Base-by-base conservation (phyloP, 2,888 invertebrate genomes). In the Cyclophora punctaria region DNA sequence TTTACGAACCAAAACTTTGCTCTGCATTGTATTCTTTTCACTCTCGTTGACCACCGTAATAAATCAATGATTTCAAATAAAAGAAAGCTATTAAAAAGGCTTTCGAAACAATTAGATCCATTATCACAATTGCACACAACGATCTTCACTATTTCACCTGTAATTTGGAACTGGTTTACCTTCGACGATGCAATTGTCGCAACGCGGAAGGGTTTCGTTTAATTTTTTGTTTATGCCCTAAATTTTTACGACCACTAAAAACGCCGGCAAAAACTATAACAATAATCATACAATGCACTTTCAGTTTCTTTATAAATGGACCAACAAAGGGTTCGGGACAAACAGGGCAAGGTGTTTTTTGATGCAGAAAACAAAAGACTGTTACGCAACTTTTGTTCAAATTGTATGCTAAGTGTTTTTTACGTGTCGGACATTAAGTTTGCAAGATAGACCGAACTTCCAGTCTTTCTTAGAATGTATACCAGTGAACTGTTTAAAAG, bases 101-200 rank as follows among this genome's bases (percentile, higher is more conserved):
- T 65, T 49, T 55, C 44, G 60, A 83, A 73, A 86, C 82, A 86
- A 86, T 73, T 71, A 58, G 60, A 69, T 52, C 74, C 73, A 83
- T 87, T 71, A 87, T 79, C 77, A 85, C 86, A 84, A 79, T 80
- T 53, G 52, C 61, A 68, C 66, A 63, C 44, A 67, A 71, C 69
- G 81, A 84, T 75, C 85, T 85, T 83, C 79, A 82, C 87, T 77
- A 83, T 71, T 65, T 80, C 88, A 87, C 87, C 87, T 88, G 87
- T 80, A 83, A 80, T 83, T 84, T 76, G 55, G 62, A 70, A 88
- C 87, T 88, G 85, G 62, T 65, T 60, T 71, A 79, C 78, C 76
- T 78, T 62, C 51, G 43, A 51, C 57, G 56, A 56, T 52, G 68
- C 74, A 77, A 84, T 81, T 78, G 76, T 65, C 52, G 66, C 65